Evolutionary conservation across 2,113 vertebrate genomes (phyloP).

Genomic region (Channa maculata): DNA sequence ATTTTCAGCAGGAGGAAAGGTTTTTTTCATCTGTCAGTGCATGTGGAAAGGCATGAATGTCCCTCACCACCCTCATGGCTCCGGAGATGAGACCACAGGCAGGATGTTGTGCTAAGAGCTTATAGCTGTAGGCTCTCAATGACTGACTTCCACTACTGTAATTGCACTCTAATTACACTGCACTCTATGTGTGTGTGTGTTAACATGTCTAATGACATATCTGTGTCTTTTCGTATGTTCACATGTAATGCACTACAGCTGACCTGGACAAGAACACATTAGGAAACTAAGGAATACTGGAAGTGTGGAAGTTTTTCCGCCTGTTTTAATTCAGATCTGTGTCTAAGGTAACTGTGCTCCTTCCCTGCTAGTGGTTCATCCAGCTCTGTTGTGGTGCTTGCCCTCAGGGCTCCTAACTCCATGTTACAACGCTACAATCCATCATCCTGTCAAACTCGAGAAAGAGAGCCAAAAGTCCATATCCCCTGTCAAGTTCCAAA

Average conservation of each 20-base stretch:
- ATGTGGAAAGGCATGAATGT: constrained; percentile 35
- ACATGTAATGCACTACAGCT: constrained; percentile 29
- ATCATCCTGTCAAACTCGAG: constrained; percentile 57
- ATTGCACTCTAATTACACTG: constrained; percentile 59
- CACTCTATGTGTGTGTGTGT: constrained; percentile 30
- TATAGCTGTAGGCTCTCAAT: constrained; percentile 55
- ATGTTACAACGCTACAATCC: constrained; percentile 48
- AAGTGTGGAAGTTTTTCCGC: not conserved
- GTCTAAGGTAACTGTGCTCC: constrained; percentile 42
- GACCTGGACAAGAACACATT: not conserved
- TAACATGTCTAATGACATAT: constrained; percentile 54
- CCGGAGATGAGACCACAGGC: constrained; percentile 49
- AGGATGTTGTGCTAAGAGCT: constrained; percentile 69
- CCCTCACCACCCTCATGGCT: constrained; percentile 50
- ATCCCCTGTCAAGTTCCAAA: constrained; percentile 36
- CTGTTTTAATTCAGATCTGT: constrained; percentile 20
- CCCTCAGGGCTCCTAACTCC: constrained; percentile 49
- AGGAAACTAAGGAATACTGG: not conserved
- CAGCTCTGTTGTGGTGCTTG: constrained; percentile 35
- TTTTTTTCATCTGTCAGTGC: constrained; percentile 19
- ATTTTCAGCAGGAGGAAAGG: constrained; percentile 39
- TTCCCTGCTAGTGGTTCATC: constrained; percentile 35
- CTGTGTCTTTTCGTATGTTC: constrained; percentile 29
- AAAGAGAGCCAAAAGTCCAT: constrained; percentile 12
- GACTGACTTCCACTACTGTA: constrained; percentile 62